A percentile compares a stretch with the other conserved stretches of the same genome.
phyloP scores from a whole-genome alignment of 2,113 vertebrate genomes.

The Arizona elegans region DNA sequence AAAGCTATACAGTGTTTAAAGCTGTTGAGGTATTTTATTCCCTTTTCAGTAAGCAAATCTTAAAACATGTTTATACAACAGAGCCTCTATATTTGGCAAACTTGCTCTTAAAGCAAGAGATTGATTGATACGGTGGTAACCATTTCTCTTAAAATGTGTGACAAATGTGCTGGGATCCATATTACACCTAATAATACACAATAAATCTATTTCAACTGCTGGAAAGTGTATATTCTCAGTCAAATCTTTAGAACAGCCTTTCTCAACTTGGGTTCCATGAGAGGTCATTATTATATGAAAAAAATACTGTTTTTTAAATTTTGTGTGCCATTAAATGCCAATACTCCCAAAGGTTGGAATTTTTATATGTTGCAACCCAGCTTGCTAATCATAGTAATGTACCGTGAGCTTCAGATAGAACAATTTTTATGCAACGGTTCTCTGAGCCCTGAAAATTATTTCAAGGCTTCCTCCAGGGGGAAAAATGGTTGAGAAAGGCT shows the following conservation, averaged over 20 bases:
- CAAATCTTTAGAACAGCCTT: neutral
- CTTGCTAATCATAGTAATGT: neutral
- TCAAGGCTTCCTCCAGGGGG: neutral
- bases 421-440: neutral
- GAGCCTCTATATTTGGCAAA: slow-evolving; percentile 37
- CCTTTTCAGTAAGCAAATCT: slow-evolving; percentile 67
- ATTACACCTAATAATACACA: neutral
- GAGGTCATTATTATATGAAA: neutral
- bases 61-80: slow-evolving; percentile 59
- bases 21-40: slow-evolving; percentile 74
- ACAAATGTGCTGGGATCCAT: neutral
- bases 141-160: neutral
- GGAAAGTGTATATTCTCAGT: neutral
- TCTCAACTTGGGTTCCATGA: neutral
- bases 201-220: neutral
- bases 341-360: neutral
- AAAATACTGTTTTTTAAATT: neutral
- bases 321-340: neutral
- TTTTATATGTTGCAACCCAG: neutral
- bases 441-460: neutral
- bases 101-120: neutral
- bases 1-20: slow-evolving; percentile 38
- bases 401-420: neutral
- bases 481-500: neutral
- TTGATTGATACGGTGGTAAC: neutral